Conservation (phyloP, 2,113 vertebrate genomes). For the Pteronura brasiliensis region DNA sequence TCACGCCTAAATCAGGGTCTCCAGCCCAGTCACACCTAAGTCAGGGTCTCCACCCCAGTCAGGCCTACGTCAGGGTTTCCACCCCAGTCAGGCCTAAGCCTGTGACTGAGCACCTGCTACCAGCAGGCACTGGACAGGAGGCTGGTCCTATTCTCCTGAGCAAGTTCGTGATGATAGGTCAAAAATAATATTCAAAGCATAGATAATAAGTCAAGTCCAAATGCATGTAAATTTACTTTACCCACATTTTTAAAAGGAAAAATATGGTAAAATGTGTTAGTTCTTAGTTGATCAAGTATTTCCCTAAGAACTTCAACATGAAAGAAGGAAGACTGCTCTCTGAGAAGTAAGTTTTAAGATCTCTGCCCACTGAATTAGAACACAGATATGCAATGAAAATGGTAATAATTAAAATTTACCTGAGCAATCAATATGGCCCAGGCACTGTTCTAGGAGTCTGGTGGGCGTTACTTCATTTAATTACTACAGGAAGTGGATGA, state of each 20-base stretch:
- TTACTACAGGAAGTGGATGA: background rate
- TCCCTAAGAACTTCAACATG: background rate
- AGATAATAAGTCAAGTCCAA: background rate
- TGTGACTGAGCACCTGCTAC: background rate
- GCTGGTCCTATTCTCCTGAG: background rate
- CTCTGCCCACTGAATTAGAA: background rate
- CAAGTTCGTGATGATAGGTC: background rate
- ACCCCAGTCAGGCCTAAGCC: no score
- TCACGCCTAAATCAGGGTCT: no score
- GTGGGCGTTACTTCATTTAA: background rate
- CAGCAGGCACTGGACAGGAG: background rate
- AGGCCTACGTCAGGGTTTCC: fast-evolving
- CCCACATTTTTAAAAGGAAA: background rate
- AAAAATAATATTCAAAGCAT: background rate
- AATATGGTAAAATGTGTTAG: background rate
- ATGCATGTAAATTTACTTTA: background rate
- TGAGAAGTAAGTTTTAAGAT: background rate
- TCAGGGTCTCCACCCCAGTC: no score
- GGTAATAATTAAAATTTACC: background rate
- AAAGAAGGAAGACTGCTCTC: background rate
- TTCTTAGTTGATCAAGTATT: background rate
- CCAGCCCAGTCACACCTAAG: fast-evolving
- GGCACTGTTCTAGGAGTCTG: background rate
- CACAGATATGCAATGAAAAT: background rate
- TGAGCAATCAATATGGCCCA: background rate